Evolutionary conservation across 2,888 invertebrate genomes (phyloP).

Genomic region (Lasioglossum oenotherae): DNA sequence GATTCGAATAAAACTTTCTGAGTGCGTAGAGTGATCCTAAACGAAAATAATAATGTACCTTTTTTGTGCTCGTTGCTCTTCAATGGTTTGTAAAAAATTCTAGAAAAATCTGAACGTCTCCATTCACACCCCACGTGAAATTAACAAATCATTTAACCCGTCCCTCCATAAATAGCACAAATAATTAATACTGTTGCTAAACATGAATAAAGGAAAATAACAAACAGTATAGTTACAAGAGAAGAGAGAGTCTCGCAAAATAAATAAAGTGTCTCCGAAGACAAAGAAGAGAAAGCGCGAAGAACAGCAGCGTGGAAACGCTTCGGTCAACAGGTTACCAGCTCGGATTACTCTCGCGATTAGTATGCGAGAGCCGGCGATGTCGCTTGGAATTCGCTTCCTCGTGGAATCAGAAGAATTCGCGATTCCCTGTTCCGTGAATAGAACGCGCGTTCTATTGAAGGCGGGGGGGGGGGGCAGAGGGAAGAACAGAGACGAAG

Average conservation of each 20-base stretch:
- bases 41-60: not conserved
- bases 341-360: constrained; percentile 18
- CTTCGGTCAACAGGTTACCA: constrained; percentile 42
- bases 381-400: constrained; percentile 17
- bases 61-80: not conserved
- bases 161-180: no score
- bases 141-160: no score
- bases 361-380: constrained; percentile 18
- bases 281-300: not conserved
- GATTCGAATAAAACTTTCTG: not conserved
- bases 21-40: not conserved
- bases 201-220: not conserved
- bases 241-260: not conserved
- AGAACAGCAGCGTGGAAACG: constrained; percentile 32
- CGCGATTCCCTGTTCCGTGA: not conserved
- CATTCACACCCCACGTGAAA: no score
- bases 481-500: constrained; percentile 6
- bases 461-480: not conserved
- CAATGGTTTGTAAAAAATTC: no score
- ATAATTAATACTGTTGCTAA: no score
- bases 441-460: not conserved
- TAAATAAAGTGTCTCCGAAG: not conserved
- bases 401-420: constrained; percentile 13
- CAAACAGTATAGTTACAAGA: not conserved
- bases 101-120: no score